Base-by-base conservation (phyloP, 2,888 invertebrate genomes). In the Microchrysa polita region DNA sequence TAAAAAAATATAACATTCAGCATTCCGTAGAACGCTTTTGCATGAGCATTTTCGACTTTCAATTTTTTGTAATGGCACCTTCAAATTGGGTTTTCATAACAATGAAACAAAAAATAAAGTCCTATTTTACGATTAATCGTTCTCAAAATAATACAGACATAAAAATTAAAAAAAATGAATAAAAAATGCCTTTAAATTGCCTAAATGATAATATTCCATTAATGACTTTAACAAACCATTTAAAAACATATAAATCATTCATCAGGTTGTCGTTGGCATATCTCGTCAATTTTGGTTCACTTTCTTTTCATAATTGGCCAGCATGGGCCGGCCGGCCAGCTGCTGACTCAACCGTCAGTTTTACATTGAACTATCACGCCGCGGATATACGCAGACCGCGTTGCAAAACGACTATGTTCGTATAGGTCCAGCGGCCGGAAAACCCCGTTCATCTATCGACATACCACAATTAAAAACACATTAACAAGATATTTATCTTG, bases 391-490 rank as follows among this genome's bases (percentile, higher is more conserved):
- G 22, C 61, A 16, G 34, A n/a, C n/a, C n/a, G n/a, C n/a, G n/a
- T n/a, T n/a, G n/a, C n/a, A n/a, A n/a, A n/a, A n/a, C n/a, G n/a
- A n/a, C n/a, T n/a, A n/a, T 42, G 61, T 12, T 18, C 34, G 16
- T 12, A 34, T 27, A 14, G 34, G 52, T 69, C 55, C 69, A 69
- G 69, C 69, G 40, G 69, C 55, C 69, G 40, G 69, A 60, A 71
- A 61, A 59, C 60, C 60, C 59, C 48, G 23, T 72, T 59, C 67
- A 67, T 40, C 63, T 76, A 76, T 78, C 76, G 76, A 77, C 77
- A 77, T 78, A 77, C 76, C 77, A 77, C 77, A 78, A 78, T 78
- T 78, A 78, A 78, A 78, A 77, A 77, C 78, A 74, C 78, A 78
- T 78, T 78, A 78, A 77, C 78, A 78, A 78, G 77, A 77, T 78